These are phyloP conservation scores for Laspeyria flexula DNA, from an alignment of 2,888 invertebrate species.

Conservation along the genomic window DNA sequence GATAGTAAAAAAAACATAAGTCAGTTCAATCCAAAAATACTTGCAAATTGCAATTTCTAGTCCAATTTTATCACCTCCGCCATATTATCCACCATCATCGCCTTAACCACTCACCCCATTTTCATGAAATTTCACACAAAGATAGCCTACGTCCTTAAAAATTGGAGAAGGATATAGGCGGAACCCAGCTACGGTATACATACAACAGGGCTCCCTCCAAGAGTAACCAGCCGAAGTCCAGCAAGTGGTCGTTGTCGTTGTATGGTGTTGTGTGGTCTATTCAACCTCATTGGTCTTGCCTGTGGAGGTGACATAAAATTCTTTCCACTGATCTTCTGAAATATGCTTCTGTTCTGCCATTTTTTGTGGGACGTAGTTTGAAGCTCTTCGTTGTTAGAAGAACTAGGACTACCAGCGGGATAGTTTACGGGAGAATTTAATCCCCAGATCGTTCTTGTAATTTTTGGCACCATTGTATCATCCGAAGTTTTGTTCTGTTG, in stretches of 20 bases:
- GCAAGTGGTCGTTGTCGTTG: constrained; percentile 10
- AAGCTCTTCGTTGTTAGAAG: constrained; percentile 7
- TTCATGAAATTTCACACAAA: too few species aligned
- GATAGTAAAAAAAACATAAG: too few species aligned
- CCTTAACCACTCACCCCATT: too few species aligned
- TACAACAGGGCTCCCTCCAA: constrained; percentile 44
- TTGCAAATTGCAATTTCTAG: too few species aligned
- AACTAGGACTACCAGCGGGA: neutral
- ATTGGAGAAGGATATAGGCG: too few species aligned
- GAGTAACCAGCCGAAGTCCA: constrained; percentile 33
- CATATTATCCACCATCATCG: too few species aligned
- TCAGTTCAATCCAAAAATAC: too few species aligned
- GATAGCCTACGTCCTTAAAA: neutral
- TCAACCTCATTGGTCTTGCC: neutral
- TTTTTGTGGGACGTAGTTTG: neutral
- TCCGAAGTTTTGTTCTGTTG: constrained; percentile 36
- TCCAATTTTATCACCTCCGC: too few species aligned
- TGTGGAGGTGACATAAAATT: neutral
- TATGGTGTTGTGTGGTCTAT: constrained; percentile 1
- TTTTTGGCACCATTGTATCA: constrained; percentile 28
- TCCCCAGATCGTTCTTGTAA: constrained; percentile 43
- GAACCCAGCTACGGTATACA: constrained; percentile 49
- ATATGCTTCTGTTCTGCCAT: constrained; percentile 30
- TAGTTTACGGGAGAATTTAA: neutral
- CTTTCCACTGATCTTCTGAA: constrained; percentile 4